phyloP scores from a whole-genome alignment of 2,888 invertebrate genomes.

The Patella depressa region DNA sequence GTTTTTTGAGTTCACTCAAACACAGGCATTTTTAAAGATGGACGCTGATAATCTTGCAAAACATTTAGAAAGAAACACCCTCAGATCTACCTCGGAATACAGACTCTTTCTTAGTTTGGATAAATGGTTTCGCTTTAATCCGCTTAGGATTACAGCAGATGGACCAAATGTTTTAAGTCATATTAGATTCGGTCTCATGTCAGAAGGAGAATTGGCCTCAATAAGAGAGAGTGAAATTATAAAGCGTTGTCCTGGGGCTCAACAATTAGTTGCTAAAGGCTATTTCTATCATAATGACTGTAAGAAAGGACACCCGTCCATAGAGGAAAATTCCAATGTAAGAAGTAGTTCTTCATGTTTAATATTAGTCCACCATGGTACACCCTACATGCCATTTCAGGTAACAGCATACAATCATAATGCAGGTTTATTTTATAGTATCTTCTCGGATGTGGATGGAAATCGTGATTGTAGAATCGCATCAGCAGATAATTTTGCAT shows the following conservation, averaged over 20 bases:
- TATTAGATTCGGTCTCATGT: slow-evolving; percentile 67
- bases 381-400: slow-evolving; percentile 68
- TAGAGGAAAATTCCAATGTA: slow-evolving; percentile 54
- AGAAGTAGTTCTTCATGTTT: slow-evolving; percentile 53
- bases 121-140: slow-evolving; percentile 61
- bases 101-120: slow-evolving; percentile 61
- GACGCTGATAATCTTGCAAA: slow-evolving; percentile 51
- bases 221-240: slow-evolving; percentile 58
- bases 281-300: slow-evolving; percentile 60
- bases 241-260: slow-evolving; percentile 50
- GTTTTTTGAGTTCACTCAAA: slow-evolving; percentile 64
- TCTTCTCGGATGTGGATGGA: slow-evolving; percentile 67
- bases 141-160: slow-evolving; percentile 47
- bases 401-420: slow-evolving; percentile 64
- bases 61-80: slow-evolving; percentile 57
- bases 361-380: slow-evolving; percentile 63
- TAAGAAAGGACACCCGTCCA: slow-evolving; percentile 60
- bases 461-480: slow-evolving; percentile 66
- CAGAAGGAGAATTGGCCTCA: slow-evolving; percentile 58
- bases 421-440: slow-evolving; percentile 59
- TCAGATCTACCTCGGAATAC: slow-evolving; percentile 60
- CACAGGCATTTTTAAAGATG: slow-evolving; percentile 63
- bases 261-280: slow-evolving; percentile 56
- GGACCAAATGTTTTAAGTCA: slow-evolving; percentile 52
- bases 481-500: slow-evolving; percentile 67